Evolutionary conservation across 2,797 vertebrate species (phyloP).

Genomic region (Heteromormyrus szaboi): DNA sequence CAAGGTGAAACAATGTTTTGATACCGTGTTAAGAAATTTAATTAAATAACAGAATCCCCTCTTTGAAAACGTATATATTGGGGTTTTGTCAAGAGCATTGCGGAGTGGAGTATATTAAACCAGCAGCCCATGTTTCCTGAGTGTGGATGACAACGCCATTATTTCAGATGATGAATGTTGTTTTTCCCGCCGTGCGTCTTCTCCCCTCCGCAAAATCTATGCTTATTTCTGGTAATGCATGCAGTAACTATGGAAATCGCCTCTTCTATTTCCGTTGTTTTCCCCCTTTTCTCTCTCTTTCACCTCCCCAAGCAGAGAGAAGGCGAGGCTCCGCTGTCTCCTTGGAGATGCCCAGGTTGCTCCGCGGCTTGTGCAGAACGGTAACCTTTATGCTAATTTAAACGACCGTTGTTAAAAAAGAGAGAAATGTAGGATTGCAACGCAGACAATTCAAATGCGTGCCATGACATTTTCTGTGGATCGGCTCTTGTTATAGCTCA

Average conservation of each 20-base stretch:
- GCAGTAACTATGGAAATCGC: conserved; percentile 29
- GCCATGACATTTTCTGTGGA: background rate
- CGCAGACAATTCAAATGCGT: background rate
- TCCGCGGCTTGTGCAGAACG: background rate
- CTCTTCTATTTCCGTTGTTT: conserved; percentile 26
- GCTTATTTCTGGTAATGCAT: conserved; percentile 21
- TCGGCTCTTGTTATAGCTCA: background rate
- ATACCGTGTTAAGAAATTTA: conserved; percentile 5
- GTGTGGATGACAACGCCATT: conserved; percentile 60
- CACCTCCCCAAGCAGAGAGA: background rate
- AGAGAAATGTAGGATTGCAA: background rate
- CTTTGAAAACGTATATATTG: conserved; percentile 4
- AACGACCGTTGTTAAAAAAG: background rate
- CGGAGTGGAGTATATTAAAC: conserved; percentile 61
- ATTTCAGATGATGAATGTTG: conserved; percentile 63
- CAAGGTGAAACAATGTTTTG: background rate
- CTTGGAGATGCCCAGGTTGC: conserved; percentile 1
- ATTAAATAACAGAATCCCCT: background rate
- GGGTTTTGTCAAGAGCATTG: conserved; percentile 13
- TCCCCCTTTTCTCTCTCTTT: background rate
- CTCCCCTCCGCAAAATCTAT: conserved; percentile 29
- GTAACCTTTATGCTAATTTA: background rate
- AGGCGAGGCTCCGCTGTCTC: background rate
- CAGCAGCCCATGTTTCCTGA: conserved; percentile 61
- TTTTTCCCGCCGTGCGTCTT: conserved; percentile 32